phyloP scores from a whole-genome alignment of 1,140 invertebrate genomes.

The Calephelis virginiensis region DNA sequence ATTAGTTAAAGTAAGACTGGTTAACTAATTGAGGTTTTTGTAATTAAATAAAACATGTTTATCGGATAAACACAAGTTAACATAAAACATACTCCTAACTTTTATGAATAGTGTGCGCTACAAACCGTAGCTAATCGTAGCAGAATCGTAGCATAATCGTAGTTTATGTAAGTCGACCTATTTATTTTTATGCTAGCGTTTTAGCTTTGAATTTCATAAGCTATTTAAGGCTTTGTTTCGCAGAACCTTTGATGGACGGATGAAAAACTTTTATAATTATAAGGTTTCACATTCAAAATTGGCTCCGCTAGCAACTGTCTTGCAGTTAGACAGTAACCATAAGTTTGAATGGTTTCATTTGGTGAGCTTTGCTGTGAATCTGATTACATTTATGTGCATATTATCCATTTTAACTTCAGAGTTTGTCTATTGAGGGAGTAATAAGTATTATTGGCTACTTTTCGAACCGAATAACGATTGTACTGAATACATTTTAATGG shows the following conservation, averaged over 20 bases:
- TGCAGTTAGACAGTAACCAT: conserved; percentile 3
- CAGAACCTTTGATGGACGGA: not conserved
- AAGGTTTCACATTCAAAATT: conserved; percentile 10
- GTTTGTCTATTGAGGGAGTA: not conserved
- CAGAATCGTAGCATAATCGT: too few relatives aligned
- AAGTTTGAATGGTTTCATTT: conserved; percentile 10
- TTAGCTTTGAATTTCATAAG: not conserved
- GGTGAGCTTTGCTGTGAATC: not conserved
- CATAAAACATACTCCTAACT: too few relatives aligned
- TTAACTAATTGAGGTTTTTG: too few relatives aligned
- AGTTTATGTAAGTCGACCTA: too few relatives aligned
- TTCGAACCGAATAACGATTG: too few relatives aligned
- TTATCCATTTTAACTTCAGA: not conserved
- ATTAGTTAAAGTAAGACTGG: too few relatives aligned
- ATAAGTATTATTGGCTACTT: too few relatives aligned
- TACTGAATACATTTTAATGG: too few relatives aligned
- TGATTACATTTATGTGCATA: not conserved
- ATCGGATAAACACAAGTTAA: too few relatives aligned
- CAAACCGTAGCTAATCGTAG: too few relatives aligned
- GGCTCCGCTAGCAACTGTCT: not conserved
- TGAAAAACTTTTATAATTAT: conserved; percentile 8
- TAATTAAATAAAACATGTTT: too few relatives aligned
- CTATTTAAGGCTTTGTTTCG: not conserved
- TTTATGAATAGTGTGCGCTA: too few relatives aligned
- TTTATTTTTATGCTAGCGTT: not conserved